These are phyloP conservation scores for human (Homo sapiens) DNA, from an alignment of 2,113 vertebrate genomes.

Conservation along the genomic window GRCh38 chr5:148596501-148597000, in stretches of 20 bases:
- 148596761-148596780: neutral
- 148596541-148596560: neutral
- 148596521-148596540: neutral
- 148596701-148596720: neutral
- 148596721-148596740: neutral
- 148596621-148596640: neutral
- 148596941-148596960: neutral
- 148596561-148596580: neutral
- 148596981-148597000: neutral
- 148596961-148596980: neutral
- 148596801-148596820: neutral
- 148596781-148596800: neutral
- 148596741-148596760: neutral
- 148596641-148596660: neutral
- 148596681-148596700: too few species aligned
- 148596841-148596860: neutral
- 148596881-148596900: neutral
- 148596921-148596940: neutral
- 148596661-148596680: neutral
- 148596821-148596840: neutral
- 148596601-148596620: neutral
- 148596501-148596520: neutral
- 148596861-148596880: neutral
- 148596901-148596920: neutral
- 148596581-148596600: neutral